Conservation (phyloP, 2,113 vertebrate species). For the Phrynosoma blainvillii region DNA sequence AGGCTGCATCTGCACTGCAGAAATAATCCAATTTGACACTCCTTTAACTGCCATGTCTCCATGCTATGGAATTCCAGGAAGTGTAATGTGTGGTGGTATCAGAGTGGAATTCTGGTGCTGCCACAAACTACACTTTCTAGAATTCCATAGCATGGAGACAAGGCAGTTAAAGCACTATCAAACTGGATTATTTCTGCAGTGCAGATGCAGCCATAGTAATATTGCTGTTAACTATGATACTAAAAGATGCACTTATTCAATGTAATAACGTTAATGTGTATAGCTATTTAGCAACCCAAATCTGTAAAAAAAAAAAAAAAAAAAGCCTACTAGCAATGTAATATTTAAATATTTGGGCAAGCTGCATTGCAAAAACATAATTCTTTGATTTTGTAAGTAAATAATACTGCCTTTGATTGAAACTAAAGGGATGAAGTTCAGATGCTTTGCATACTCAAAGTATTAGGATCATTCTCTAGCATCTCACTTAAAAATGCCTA, state of each 20-base stretch:
- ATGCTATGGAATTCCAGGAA: too few species aligned
- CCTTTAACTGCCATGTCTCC: too few species aligned
- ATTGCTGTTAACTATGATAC: rapidly evolving
- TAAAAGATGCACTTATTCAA: neutral
- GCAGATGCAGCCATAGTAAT: rapidly evolving
- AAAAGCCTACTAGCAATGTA: neutral
- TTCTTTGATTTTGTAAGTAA: neutral
- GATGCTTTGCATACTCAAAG: neutral
- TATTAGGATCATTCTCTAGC: neutral
- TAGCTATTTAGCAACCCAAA: neutral
- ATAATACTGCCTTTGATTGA: neutral
- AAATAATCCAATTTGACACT: too few species aligned
- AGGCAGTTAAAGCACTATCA: too few species aligned
- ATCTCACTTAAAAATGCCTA: neutral
- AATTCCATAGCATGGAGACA: too few species aligned
- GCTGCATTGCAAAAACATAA: neutral
- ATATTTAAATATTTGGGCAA: neutral
- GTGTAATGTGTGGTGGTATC: too few species aligned
- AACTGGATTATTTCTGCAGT: too few species aligned
- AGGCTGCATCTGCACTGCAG: too few species aligned
- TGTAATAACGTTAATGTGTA: neutral
- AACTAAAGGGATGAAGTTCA: neutral
- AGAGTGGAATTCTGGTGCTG: too few species aligned
- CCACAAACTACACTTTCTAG: too few species aligned
- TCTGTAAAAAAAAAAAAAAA: too few species aligned